Evolutionary conservation across 2,888 invertebrate species (phyloP).

Genomic region (Agrilus mali): DNA sequence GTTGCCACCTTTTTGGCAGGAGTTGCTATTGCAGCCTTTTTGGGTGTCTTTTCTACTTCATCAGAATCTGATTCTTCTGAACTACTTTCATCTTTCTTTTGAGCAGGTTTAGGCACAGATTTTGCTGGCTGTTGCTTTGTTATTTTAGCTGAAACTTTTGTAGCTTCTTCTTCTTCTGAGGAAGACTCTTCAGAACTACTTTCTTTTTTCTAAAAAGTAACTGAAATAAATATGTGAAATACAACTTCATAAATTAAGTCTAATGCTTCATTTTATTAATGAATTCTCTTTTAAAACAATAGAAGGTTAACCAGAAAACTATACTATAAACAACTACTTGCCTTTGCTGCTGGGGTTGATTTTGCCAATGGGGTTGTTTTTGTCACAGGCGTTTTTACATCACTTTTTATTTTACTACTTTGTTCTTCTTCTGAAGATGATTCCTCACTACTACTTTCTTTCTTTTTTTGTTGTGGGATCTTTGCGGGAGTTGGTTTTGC

Average conservation of each 20-base stretch:
- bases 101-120: conserved; percentile 13
- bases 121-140: conserved; percentile 14
- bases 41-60: conserved; percentile 23
- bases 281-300: too few relatives aligned
- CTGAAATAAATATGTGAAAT: conserved; percentile 4
- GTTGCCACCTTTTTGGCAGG: conserved; percentile 16
- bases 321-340: background rate
- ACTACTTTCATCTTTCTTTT: conserved; percentile 8
- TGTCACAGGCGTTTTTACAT: background rate
- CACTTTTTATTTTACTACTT: conserved; percentile 10
- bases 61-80: conserved; percentile 25
- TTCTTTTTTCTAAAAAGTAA: conserved; percentile 17
- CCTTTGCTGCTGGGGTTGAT: conserved; percentile 7
- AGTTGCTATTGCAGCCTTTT: conserved; percentile 13
- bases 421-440: conserved; percentile 28
- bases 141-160: conserved; percentile 6
- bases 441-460: conserved; percentile 34
- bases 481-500: conserved; percentile 10
- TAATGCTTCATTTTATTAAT: too few relatives aligned
- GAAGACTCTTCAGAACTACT: conserved; percentile 35
- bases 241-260: too few relatives aligned
- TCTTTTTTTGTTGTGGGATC: conserved; percentile 21
- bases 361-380: conserved; percentile 9
- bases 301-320: too few relatives aligned
- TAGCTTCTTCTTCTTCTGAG: conserved; percentile 17